Evolutionary conservation across 2,113 vertebrate species (phyloP).

Genomic region (Caracal caracal): DNA sequence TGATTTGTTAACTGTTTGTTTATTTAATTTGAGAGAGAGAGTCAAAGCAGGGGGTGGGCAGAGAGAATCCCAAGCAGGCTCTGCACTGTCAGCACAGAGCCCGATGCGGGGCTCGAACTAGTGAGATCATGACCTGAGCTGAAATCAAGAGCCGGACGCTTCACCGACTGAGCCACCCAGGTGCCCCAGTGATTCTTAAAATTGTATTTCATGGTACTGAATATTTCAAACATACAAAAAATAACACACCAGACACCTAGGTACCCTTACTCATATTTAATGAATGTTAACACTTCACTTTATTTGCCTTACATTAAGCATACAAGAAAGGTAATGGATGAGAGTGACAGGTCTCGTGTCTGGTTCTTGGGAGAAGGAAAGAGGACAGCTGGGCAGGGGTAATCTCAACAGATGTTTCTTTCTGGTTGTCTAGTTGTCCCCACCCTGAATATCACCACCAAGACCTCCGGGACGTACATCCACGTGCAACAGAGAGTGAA

Average conservation of each 20-base stretch:
- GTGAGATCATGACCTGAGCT: no score
- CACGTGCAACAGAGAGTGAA: neutral
- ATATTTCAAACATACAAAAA: neutral
- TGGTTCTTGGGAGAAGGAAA: neutral
- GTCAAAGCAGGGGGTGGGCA: no score
- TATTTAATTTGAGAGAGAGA: no score
- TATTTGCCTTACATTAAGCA: neutral
- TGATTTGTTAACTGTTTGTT: no score
- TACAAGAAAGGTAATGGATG: neutral
- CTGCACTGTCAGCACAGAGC: no score
- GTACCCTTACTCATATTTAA: neutral
- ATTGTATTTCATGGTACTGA: neutral
- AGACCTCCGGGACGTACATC: neutral
- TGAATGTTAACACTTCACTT: neutral
- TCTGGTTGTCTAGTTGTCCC: neutral
- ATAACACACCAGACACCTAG: neutral
- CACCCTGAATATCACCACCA: neutral
- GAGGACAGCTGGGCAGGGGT: fast-evolving
- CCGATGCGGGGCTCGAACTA: no score
- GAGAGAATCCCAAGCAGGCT: no score
- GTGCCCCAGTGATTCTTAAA: neutral
- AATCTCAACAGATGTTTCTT: neutral
- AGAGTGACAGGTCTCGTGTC: neutral
- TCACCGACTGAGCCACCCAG: no score
- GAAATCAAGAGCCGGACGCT: no score